A percentile compares a stretch with the other conserved stretches of the same genome.
phyloP scores from a whole-genome alignment of 37 sponge, comb jelly and placozoan genomes.

The Theonella swinhoei region DNA sequence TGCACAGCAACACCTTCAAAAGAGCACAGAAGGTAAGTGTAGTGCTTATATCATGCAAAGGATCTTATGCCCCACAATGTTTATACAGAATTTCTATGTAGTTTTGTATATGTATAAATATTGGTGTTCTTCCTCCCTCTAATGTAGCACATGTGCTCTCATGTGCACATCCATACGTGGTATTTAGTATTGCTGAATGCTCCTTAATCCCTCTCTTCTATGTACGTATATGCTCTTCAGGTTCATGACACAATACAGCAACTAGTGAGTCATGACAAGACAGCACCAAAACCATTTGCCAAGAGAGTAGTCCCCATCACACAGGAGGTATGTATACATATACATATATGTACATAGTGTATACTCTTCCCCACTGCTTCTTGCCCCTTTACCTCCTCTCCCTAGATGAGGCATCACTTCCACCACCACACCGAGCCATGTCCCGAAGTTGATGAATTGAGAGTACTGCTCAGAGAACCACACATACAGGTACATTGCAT shows the following conservation, averaged over 20 bases:
- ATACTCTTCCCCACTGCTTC: not conserved
- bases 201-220: too few species aligned
- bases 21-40: constrained; percentile 66
- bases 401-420: constrained; percentile 32
- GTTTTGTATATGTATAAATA: too few species aligned
- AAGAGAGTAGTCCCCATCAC: constrained; percentile 33
- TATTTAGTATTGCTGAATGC: too few species aligned
- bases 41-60: too few species aligned
- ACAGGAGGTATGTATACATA: constrained; percentile 18
- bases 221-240: constrained; percentile 12
- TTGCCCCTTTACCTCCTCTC: not conserved
- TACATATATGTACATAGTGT: not conserved
- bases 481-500: constrained; percentile 56
- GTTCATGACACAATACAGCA: constrained; percentile 50
- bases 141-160: too few species aligned
- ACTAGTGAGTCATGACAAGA: not conserved
- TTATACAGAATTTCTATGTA: too few species aligned
- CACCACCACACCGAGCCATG: constrained; percentile 31
- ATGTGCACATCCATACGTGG: too few species aligned
- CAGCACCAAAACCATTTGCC: not conserved
- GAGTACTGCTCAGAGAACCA: constrained; percentile 61
- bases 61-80: too few species aligned
- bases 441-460: constrained; percentile 57
- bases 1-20: constrained; percentile 62
- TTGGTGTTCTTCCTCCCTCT: too few species aligned